Evolutionary conservation across 1,140 invertebrate genomes (phyloP), one percentile per base, ranked within the genome.

Genomic region (Penaeus indicus): DNA sequence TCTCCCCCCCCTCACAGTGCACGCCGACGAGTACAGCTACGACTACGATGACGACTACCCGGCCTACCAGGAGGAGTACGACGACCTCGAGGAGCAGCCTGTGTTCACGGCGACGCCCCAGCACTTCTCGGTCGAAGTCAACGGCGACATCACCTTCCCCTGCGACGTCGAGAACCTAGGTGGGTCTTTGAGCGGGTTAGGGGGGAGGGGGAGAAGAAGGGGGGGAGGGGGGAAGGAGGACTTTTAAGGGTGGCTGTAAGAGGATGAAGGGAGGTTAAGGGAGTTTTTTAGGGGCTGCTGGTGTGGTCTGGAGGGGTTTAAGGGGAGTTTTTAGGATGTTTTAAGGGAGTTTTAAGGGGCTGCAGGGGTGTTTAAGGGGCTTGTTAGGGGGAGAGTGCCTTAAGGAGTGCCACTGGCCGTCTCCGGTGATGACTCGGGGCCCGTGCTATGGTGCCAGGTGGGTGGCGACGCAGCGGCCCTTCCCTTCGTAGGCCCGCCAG

Each of bases 71-170:
- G 69, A 72, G 13, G 69, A 72, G 21, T 47, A 47, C 42, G 42
- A 47, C 10, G 42, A 47, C 42, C 42, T 10, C 42, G 42, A 47
- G 42, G 69, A 72, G 25, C 69, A 25, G 8, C 69, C 69, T 10
- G 38, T 72, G 69, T 72, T 72, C 22, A 72, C 69, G 2, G 69
- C 69, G 18, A 32, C 69, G 16, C 25, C 69, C 22, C 69, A 72
- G 69, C 38, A 72, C n/a, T 72, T 72, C 69, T 72, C 69, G 18
- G 69, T 72, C 19, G 69, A 72, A 25, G 69, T 72, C 69, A 25
- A 72, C 25, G 69, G 38, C 19, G 69, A 72, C 38, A 72, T 72
- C 22, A 72, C 69, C 38, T 72, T 72, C n/a, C 69, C 69, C 25
- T 72, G 69, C 69, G 69, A 72, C 38, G 69, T 38, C n/a, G 38